Base-by-base conservation (phyloP, 2,888 invertebrate genomes). In the Parascotia fuliginaria region DNA sequence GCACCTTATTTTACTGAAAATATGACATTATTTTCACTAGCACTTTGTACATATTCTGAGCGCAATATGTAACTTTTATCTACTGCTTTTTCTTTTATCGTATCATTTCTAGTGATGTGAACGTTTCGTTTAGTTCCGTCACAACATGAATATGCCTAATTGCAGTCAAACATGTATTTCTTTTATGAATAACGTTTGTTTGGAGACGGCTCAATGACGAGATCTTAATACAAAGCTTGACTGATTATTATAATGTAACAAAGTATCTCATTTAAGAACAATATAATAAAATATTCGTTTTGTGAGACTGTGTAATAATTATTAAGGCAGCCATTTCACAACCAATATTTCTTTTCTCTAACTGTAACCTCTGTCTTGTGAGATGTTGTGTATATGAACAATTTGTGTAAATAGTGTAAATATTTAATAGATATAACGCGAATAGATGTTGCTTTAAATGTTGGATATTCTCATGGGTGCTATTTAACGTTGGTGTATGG, bases 381-480 rank as follows among this genome's bases (percentile, higher is more conserved):
- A 66, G 64, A 62, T 65, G 60, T 67, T 59, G 52, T 72, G 54
- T 65, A 64, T 70, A 69, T 65, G 79, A 82, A 81, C 75, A 80
- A 78, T 59, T 60, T 65, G 34, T 87, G 83, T 86, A 85, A 70
- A 87, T 82, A 82, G 49, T 89, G 85, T 88, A 87, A 68, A 87
- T 86, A 87, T 58, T 70, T 57, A 73, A 73, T 75, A 75, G 63
- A 74, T 75, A 73, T 68, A 71, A 69, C 72, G 75, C 79, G 68
- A 82, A 79, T 80, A 82, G 76, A 82, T 81, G 76, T 83, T 67
- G 89, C 89, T 89, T 89, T 89, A 84, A 83, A 74, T 86, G 85
- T 89, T 85, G 78, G 79, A 83, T 87, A 87, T 86, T 85, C 77
- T 84, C 79, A 90, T 86, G 90, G 91, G 91, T 91, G 91, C 91